These are phyloP conservation scores for Oryzias melastigma DNA, from an alignment of 2,113 vertebrate species.

Conservation along the genomic window DNA sequence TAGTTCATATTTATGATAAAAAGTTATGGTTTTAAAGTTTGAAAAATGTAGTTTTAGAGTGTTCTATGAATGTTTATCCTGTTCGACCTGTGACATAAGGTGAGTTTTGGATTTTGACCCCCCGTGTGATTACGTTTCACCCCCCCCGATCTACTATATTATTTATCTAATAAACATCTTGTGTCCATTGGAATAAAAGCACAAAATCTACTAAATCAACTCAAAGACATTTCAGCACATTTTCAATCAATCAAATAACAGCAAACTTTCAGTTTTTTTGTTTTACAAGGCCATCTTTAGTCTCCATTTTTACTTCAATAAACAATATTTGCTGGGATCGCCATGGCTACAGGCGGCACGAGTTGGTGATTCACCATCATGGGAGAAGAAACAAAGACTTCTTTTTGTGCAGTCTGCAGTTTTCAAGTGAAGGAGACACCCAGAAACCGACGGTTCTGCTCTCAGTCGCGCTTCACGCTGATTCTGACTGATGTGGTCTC, in stretches of 20 bases:
- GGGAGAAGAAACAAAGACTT: slow-evolving; percentile 62
- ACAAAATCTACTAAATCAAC: too few relatives aligned
- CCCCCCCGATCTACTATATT: too few relatives aligned
- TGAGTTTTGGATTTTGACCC: too few relatives aligned
- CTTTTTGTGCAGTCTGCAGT: slow-evolving; percentile 44
- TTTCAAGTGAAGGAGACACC: slow-evolving; percentile 31
- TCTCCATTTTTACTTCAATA: slow-evolving; percentile 11
- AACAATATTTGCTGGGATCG: slow-evolving; percentile 42
- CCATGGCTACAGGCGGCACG: slow-evolving; percentile 48
- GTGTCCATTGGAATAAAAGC: too few relatives aligned
- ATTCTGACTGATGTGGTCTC: slow-evolving; percentile 43
- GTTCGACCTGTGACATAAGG: too few relatives aligned
- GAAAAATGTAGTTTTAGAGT: too few relatives aligned
- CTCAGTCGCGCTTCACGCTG: slow-evolving; percentile 10
- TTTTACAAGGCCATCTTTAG: slow-evolving; percentile 3
- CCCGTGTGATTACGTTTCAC: too few relatives aligned
- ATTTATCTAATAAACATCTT: too few relatives aligned
- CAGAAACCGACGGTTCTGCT: slow-evolving; percentile 34
- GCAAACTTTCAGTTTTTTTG: background rate
- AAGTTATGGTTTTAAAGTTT: too few relatives aligned
- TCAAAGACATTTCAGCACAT: background rate
- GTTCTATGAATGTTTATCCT: too few relatives aligned
- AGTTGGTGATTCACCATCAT: slow-evolving; percentile 63
- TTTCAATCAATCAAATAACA: background rate
- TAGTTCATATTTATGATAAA: too few relatives aligned